Percentiles rank a stretch among this genome's conserved stretches.
phyloP scores from a whole-genome alignment of 1,140 invertebrate genomes.

The Calosoma granatense region DNA sequence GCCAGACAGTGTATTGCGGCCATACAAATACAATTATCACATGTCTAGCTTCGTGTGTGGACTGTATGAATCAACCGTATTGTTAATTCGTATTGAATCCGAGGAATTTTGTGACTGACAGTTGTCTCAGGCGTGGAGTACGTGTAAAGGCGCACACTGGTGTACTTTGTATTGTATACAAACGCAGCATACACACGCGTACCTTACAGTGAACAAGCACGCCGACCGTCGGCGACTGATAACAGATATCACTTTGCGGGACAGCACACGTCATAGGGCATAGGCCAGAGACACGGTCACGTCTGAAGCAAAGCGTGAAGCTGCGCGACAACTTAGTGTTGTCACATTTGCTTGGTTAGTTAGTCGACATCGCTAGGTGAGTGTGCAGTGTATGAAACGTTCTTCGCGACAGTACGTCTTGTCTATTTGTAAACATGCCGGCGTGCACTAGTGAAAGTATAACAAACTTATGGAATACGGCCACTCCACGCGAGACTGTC shows the following conservation, averaged over 20 bases:
- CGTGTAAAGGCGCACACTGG: background rate
- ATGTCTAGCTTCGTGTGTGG: background rate
- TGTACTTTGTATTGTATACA: slow-evolving; percentile 2
- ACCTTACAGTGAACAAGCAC: background rate
- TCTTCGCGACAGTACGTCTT: background rate
- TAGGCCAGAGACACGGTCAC: background rate
- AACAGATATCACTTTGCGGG: background rate
- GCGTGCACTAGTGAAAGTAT: slow-evolving; percentile 51
- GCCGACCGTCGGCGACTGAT: too few relatives aligned
- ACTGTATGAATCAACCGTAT: background rate
- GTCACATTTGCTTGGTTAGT: slow-evolving; percentile 1
- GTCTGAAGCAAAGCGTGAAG: background rate
- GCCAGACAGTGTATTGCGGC: background rate
- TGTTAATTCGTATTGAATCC: background rate
- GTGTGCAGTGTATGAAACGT: background rate
- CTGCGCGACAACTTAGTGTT: background rate
- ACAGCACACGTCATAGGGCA: background rate
- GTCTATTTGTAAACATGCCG: slow-evolving; percentile 40
- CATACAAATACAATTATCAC: background rate
- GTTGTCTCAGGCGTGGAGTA: background rate
- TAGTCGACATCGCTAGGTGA: background rate
- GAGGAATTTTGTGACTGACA: background rate
- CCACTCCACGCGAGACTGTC: slow-evolving; percentile 27
- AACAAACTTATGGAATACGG: slow-evolving; percentile 36
- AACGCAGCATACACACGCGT: background rate